Evolutionary conservation across 1,140 invertebrate genomes (phyloP), one percentile per base, ranked within the genome.

Genomic region (Cardiocondyla obscurior): DNA sequence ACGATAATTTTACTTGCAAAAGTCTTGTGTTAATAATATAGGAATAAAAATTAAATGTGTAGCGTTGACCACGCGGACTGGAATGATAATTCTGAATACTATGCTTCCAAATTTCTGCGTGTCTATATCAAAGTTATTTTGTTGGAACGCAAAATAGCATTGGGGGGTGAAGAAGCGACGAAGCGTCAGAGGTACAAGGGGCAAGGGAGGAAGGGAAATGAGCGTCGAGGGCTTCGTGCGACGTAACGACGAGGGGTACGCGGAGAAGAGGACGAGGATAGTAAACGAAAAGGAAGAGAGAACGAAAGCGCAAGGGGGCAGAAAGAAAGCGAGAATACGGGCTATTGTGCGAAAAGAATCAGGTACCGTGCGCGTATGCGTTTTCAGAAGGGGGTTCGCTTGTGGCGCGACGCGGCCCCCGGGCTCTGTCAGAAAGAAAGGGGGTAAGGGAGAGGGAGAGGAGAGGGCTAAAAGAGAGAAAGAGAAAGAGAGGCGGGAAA

Each of bases 321-420:
- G 64, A 81, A 70, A 81, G 83, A 81, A 84, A 84, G 72, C 64
- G 76, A 77, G 81, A 89, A 76, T 86, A 85, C 81, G 84, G 83
- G 87, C 82, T 82, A 92, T 92, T 92, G 90, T 90, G 88, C 81
- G 76, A 79, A 90, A 90, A 92, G 91, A 92, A 92, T 92, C 86
- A 81, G 88, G 88, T 84, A 88, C 57, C 60, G 85, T 77, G 82
- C 69, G 39, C 58, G 62, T 76, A 58, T 69, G 86, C 85, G 83
- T 88, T 88, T 88, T 81, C 84, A 91, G 85, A 88, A 86, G 88
- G 90, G 90, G 89, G 87, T 88, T 87, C 81, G 39, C 25, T 14
- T 46, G 44, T 46, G 57, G 55, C 73, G 58, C 39, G 55, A 51
- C 62, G 62, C 81, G 89, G 90, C 84, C 90, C 87, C 90, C 88